Base-by-base conservation (phyloP, 2,797 vertebrate species). In the Avahi laniger region DNA sequence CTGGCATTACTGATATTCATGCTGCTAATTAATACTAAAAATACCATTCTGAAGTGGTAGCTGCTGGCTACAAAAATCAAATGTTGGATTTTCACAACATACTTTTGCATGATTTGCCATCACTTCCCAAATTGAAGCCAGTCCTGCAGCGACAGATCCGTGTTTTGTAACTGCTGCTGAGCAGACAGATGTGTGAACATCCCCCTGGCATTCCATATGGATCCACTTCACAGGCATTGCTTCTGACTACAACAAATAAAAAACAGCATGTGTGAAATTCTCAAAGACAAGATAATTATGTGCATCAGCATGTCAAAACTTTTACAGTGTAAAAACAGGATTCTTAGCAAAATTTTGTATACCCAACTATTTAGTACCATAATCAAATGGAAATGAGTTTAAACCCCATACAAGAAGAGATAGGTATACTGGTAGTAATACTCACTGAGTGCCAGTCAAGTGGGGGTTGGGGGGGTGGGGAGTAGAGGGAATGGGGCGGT, bases 31-130 rank as follows among this genome's bases (percentile, higher is more conserved):
- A 97, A 67, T n/a, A 91, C 17, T 84, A 61, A 91, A 69, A 88
- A 41, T 35, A 1, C 22, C 0, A 26, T 78, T 95, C 65, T 54
- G 75, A 75, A 90, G 35, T 9, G 67, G 1, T n/a, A 72, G 59
- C 5, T 98, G 30, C 67, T 63, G 91, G 96, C 80, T 65, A 65
- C 63, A 7, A 20, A 65, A n/a, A 18, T 65, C 73, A 92, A 92
- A 94, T 72, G 50, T 96, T 93, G 69, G 83, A 95, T 93, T 87
- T 94, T 83, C 76, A 76, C 38, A 91, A 99, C 99, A 97, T 98
- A 99, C 99, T 99, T 99, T 99, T 99, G 98, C 99, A 99, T 97
- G 99, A 99, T 98, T 98, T 99, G 98, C 99, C 99, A 82, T 99
- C 99, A 7, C 97, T 99, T 69, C 99, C 99, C 97, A 99, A 98